A percentile compares a stretch with the other conserved stretches of the same genome.
These are phyloP conservation scores for Nothura maculosa DNA, from an alignment of 2,797 vertebrate genomes.

Conservation along the genomic window DNA sequence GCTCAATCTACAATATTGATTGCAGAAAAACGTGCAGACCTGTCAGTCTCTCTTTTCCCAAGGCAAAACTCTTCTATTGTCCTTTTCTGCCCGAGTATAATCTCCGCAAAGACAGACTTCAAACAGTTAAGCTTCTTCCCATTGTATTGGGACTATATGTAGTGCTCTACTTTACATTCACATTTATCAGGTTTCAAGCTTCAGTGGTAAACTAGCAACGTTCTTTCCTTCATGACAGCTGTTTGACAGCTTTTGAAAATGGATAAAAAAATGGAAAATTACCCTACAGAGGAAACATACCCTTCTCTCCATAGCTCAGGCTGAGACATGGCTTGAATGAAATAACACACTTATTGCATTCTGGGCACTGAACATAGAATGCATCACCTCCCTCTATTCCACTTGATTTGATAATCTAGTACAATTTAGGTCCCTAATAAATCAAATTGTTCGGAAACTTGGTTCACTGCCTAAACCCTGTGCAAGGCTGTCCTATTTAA, in stretches of 20 bases:
- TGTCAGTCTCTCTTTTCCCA: slow-evolving; percentile 73
- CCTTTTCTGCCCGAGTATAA: slow-evolving; percentile 52
- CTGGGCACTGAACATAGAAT: slow-evolving; percentile 34
- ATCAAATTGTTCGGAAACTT: slow-evolving; percentile 75
- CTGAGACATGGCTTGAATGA: slow-evolving; percentile 55
- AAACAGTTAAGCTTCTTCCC: slow-evolving; percentile 65
- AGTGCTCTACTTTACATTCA: slow-evolving; percentile 57
- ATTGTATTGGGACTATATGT: slow-evolving; percentile 46
- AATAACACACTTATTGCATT: slow-evolving; percentile 45
- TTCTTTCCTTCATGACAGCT: slow-evolving; percentile 72
- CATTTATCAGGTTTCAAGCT: slow-evolving; percentile 72
- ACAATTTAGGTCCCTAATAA: slow-evolving; percentile 67
- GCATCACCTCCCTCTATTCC: slow-evolving; percentile 53
- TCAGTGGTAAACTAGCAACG: slow-evolving; percentile 56
- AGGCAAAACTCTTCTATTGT: slow-evolving; percentile 55
- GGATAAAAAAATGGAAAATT: slow-evolving; percentile 77
- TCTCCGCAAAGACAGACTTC: slow-evolving; percentile 73
- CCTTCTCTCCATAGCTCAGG: slow-evolving; percentile 52
- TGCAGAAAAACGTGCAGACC: slow-evolving; percentile 62
- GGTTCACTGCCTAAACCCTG: slow-evolving; percentile 68
- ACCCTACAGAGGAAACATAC: slow-evolving; percentile 52
- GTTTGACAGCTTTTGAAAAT: slow-evolving; percentile 73
- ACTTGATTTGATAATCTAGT: slow-evolving; percentile 71
- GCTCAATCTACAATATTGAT: slow-evolving; percentile 79
- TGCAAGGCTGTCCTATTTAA: slow-evolving; percentile 56